These are phyloP conservation scores for Triplophysa tibetana DNA, from an alignment of 2,113 vertebrate genomes.

Conservation along the genomic window DNA sequence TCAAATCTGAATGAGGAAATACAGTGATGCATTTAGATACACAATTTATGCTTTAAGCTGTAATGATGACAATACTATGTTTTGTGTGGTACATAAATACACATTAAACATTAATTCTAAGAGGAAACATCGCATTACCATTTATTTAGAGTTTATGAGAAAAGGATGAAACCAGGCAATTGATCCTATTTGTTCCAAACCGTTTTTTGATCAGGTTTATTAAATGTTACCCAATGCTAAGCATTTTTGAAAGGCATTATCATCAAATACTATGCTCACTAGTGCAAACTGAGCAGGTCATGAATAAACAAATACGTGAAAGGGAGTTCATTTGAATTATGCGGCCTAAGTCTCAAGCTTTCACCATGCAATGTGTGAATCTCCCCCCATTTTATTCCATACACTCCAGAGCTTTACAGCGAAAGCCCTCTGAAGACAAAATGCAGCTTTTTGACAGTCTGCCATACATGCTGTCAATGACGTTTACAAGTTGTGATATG, in stretches of 20 bases:
- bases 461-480: neutral
- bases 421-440: neutral
- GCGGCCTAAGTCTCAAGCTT: neutral
- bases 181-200: too few relatives aligned
- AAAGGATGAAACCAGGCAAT: neutral
- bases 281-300: neutral
- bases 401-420: slow-evolving; percentile 1
- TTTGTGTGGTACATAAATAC: neutral
- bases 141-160: neutral
- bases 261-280: neutral
- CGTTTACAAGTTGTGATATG: neutral
- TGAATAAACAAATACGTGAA: slow-evolving; percentile 7
- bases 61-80: neutral
- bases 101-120: neutral
- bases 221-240: slow-evolving; percentile 59
- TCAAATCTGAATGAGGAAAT: neutral
- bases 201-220: slow-evolving; percentile 9
- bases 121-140: too few relatives aligned
- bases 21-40: neutral
- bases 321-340: neutral
- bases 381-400: slow-evolving; percentile 5
- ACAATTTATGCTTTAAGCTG: neutral
- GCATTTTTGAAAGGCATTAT: neutral
- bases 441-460: neutral
- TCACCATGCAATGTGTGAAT: neutral